Percentiles rank a stretch among this genome's conserved stretches.
Conservation (phyloP, 2,888 invertebrate genomes). For the Rhopalosiphum nymphaeae region DNA sequence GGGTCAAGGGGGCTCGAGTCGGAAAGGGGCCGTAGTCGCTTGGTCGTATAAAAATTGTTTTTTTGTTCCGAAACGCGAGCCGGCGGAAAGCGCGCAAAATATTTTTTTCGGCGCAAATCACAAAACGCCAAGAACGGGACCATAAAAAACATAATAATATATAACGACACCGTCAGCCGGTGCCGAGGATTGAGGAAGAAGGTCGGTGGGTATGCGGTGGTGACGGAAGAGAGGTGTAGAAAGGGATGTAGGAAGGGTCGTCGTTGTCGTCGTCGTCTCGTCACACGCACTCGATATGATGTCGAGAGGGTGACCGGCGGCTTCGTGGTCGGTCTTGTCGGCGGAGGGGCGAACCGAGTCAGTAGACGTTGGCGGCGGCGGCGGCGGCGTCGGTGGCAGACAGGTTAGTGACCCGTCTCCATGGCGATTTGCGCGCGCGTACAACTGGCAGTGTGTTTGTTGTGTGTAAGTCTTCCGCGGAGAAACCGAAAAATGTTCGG, state of each 20-base stretch:
- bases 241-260: not conserved
- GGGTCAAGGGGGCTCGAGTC: not conserved
- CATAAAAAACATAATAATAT: not conserved
- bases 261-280: slow-evolving; percentile 9
- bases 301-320: not conserved
- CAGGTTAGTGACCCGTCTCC: slow-evolving; percentile 63
- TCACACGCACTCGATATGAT: not conserved
- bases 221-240: not conserved
- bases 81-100: not conserved
- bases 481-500: slow-evolving; percentile 57
- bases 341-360: not conserved
- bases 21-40: not conserved
- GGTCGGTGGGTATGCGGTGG: not conserved
- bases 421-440: slow-evolving; percentile 41
- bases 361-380: not conserved
- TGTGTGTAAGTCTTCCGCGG: slow-evolving; percentile 45
- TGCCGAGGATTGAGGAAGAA: not conserved
- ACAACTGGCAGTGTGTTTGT: not conserved
- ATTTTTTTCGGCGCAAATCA: not conserved
- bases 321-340: not conserved
- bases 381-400: slow-evolving; percentile 43
- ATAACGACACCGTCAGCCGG: not conserved
- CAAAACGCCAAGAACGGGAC: not conserved
- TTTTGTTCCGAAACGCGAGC: not conserved
- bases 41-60: not conserved